Evolutionary conservation across 2,113 vertebrate genomes (phyloP).

Genomic region (Bucco capensis): DNA sequence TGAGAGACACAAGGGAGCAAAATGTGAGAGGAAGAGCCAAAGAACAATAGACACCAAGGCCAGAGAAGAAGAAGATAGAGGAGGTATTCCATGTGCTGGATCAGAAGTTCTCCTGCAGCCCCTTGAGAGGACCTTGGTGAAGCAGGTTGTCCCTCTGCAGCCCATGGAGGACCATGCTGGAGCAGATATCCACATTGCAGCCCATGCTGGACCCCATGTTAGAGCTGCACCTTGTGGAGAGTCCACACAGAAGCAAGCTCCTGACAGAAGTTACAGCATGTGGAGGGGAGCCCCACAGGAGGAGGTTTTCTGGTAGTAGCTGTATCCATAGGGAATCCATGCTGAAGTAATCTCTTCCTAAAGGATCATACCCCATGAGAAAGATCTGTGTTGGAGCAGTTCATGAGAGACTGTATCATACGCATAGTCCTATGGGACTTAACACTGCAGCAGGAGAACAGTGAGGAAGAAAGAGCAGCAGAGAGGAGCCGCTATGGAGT

Average conservation of each 20-base stretch:
- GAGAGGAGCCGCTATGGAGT: not conserved
- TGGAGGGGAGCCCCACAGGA: not conserved
- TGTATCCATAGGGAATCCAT: not conserved
- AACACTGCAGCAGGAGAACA: not conserved
- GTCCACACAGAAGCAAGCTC: too few species aligned
- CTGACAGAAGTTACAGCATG: not conserved
- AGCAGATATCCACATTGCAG: not conserved
- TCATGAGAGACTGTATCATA: not conserved
- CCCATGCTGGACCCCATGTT: not conserved
- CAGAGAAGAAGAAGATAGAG: not conserved
- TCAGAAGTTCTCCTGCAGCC: not conserved
- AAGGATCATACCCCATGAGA: not conserved
- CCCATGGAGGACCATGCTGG: too few species aligned
- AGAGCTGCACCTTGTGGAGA: not conserved
- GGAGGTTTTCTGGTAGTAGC: not conserved
- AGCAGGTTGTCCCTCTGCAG: not conserved
- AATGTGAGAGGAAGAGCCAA: not conserved
- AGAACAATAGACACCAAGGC: not conserved
- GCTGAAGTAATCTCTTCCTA: not conserved
- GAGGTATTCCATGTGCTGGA: not conserved
- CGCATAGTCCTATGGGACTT: not conserved
- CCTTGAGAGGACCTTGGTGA: not conserved
- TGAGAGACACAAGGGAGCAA: not conserved
- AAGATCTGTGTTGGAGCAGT: accelerated
- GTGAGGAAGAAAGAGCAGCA: not conserved